Percentiles rank a stretch among this genome's conserved stretches.
Conservation (phyloP, 92 coral and sea anemone genomes). For the Porites divaricata region DNA sequence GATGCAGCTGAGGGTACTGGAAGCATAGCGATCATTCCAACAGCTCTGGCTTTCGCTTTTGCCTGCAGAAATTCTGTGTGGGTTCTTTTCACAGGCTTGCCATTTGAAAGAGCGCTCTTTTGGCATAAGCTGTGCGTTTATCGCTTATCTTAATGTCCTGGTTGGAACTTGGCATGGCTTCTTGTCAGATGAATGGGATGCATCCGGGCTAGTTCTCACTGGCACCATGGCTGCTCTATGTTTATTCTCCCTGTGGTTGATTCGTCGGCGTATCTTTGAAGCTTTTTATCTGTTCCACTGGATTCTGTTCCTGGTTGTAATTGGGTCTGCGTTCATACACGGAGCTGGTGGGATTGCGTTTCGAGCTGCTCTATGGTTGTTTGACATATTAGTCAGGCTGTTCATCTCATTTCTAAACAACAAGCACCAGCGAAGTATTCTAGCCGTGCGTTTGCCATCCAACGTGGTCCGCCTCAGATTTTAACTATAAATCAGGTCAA, state of each 20-base stretch:
- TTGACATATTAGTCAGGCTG: constrained; percentile 65
- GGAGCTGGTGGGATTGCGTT: constrained; percentile 64
- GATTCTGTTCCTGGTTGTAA: constrained; percentile 63
- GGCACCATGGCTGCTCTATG: constrained; percentile 58
- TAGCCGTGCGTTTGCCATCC: constrained; percentile 79
- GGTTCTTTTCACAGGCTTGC: constrained; percentile 79
- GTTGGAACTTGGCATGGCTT: constrained; percentile 82
- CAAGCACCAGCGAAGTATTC: constrained; percentile 46
- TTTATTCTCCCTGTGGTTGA: constrained; percentile 64
- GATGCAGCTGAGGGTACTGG: constrained; percentile 61
- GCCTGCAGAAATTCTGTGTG: constrained; percentile 78
- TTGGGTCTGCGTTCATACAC: constrained; percentile 64
- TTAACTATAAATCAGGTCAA: constrained; percentile 84
- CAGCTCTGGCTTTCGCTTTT: constrained; percentile 76
- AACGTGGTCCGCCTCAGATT: constrained; percentile 76
- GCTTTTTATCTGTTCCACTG: constrained; percentile 72
- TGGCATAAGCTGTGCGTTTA: constrained; percentile 83
- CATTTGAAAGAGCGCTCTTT: constrained; percentile 75
- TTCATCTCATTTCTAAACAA: constrained; percentile 56
- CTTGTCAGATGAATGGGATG: constrained; percentile 60
- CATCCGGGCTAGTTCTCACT: constrained; percentile 57
- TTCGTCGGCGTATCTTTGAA: constrained; percentile 74
- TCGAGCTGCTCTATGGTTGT: constrained; percentile 68
- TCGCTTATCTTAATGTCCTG: constrained; percentile 68
- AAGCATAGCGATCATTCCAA: constrained; percentile 53